Evolutionary conservation across 2,797 vertebrate genomes (phyloP), one percentile per base, ranked within the genome.

Genomic region (Karalla daura): DNA sequence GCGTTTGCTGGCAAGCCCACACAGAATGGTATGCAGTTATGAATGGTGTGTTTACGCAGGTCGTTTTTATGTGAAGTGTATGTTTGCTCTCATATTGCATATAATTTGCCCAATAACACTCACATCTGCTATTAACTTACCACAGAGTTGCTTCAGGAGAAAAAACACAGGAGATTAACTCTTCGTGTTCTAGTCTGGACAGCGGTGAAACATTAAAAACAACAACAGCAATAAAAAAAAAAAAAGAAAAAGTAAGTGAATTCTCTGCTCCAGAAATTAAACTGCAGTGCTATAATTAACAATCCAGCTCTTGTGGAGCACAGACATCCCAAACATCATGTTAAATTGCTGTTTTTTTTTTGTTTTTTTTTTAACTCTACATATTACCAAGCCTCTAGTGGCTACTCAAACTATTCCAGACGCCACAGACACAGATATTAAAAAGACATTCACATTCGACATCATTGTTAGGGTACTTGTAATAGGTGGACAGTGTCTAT

Each of bases 71-170:
- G 86, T 80, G 80, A 86, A 85, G 85, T 81, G 86, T 74, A 82
- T 90, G 88, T 91, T 92, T 92, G 84, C 86, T 74, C 79, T 90
- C 83, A 85, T 91, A 90, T 90, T 92, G 88, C 90, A 91, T 90
- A 92, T 89, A 89, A 92, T 92, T 92, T 90, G 88, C 87, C 86
- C 88, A 91, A 93, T 93, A 92, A 90, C 86, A 89, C 79, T 89
- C 82, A 85, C 86, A 72, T 89, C 77, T 89, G 73, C 87, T 81
- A 89, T 90, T 90, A 88, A 88, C 71, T 90, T 74, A 91, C 88
- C 89, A 74, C 90, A 90, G 58, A 73, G 70, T 80, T 70, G 83
- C 84, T 85, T 86, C 67, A 76, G 77, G 72, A 35, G 53, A 76
- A 84, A 74, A 66, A 74, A 66, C 62, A 80, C 35, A 32, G 50